Evolutionary conservation across 2,113 vertebrate genomes (phyloP), one percentile per base, ranked within the genome.

Genomic region (Sylvietta virens): DNA sequence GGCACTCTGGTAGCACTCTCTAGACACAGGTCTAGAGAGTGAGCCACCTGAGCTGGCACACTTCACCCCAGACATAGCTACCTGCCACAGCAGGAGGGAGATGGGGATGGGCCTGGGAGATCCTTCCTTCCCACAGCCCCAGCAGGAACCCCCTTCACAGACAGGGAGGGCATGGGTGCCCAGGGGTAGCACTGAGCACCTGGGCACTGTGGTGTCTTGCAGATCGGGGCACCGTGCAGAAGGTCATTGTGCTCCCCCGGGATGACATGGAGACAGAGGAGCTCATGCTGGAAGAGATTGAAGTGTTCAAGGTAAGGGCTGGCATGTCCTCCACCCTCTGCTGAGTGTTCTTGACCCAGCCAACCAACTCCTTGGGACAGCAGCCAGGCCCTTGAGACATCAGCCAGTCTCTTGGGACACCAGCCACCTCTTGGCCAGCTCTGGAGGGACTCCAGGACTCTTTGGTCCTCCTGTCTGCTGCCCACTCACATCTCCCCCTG

Each of bases 151-250:
- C 27, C 12, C 12, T 62, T 92, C 16, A 50, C 79, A 85, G 65
- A 37, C 28, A 57, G 70, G 57, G 73, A 94, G 91, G 67, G 40
- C 11, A 0, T 1, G 4, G 37, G 47, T 95, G 40, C 48, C 92
- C 37, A 7, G 44, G 76, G 44, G 33, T 94, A 73, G 69, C 84
- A 85, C 97, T 98, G 95, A 98, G 74, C 23, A 1, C 53, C 47
- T 4, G 51, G 78, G 37, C 54, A 80, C 92, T 45, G 1, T 67
- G 81, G 47, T 96, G 85, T 97, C 86, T 97, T 98, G 78, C 97
- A 99, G 99, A 99, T 97, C 98, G 98, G 44, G 99, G 99, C 31
- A 99, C 99, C 0, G 99, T 99, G 65, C 99, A 99, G 98, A 99
- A 99, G 95, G 99, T 99, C 79, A 99, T 99, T 2, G 99, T 99